Percentiles rank a stretch among this genome's conserved stretches.
phyloP scores from a whole-genome alignment of 2,113 vertebrate species.

The Ranitomeya variabilis region DNA sequence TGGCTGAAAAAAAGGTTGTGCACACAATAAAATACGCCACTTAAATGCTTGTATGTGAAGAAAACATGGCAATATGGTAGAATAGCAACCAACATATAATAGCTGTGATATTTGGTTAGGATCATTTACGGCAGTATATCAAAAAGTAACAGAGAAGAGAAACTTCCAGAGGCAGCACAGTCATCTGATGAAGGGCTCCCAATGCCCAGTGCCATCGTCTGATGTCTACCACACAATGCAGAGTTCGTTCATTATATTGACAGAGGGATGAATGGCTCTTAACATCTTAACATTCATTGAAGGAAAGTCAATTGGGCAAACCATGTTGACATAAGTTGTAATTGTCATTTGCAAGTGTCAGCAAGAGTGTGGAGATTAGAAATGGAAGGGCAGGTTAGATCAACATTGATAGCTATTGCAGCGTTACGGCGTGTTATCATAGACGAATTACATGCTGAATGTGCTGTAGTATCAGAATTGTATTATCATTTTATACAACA shows the following conservation, averaged over 20 bases:
- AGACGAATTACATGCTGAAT: too few relatives aligned
- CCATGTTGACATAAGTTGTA: neutral
- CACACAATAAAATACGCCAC: too few relatives aligned
- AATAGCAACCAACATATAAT: too few relatives aligned
- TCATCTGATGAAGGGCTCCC: neutral
- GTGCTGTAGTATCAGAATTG: too few relatives aligned
- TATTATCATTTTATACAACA: too few relatives aligned
- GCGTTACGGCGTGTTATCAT: neutral
- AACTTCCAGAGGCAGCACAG: neutral
- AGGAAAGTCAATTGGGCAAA: neutral
- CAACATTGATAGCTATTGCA: neutral
- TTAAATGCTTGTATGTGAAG: too few relatives aligned
- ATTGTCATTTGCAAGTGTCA: constrained; percentile 1
- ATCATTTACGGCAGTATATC: too few relatives aligned
- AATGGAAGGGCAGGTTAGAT: neutral
- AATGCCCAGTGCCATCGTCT: neutral
- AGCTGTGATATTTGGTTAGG: too few relatives aligned
- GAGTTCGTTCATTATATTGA: neutral
- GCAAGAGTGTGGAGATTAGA: neutral
- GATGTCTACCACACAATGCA: neutral
- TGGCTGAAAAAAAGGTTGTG: too few relatives aligned
- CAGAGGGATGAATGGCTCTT: neutral
- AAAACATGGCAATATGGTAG: too few relatives aligned
- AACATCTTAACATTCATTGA: neutral
- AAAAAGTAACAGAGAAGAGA: too few relatives aligned